These are phyloP conservation scores for Cinclus cinclus DNA, from an alignment of 2,113 vertebrate species.

Conservation along the genomic window DNA sequence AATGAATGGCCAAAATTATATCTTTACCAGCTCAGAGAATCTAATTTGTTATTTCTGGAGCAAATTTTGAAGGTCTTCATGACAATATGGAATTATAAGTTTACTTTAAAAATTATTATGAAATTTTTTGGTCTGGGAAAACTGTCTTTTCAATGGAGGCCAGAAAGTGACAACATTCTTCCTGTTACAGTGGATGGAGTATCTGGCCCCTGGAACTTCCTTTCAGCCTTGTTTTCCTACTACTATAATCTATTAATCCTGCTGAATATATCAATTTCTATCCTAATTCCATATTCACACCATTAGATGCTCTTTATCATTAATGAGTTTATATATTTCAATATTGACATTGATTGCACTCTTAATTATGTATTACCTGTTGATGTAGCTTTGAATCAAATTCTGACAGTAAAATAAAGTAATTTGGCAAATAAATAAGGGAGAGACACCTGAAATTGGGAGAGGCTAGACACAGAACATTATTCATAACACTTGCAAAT, in stretches of 20 bases:
- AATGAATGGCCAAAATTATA: not conserved
- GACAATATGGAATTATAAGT: not conserved
- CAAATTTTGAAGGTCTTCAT: not conserved
- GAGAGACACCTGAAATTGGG: not conserved
- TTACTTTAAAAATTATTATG: not conserved
- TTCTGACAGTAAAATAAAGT: not conserved
- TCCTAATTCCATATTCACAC: not conserved
- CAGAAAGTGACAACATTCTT: not conserved
- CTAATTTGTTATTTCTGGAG: not conserved
- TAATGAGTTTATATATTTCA: not conserved
- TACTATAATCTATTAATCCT: not conserved
- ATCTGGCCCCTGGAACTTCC: not conserved
- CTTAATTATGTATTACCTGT: not conserved
- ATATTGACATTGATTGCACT: not conserved
- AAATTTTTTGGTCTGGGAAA: not conserved
- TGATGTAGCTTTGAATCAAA: not conserved
- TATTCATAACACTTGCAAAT: not conserved
- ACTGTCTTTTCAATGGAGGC: not conserved
- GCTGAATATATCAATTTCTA: not conserved
- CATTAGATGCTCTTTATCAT: not conserved
- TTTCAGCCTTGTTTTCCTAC: not conserved
- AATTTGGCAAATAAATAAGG: not conserved
- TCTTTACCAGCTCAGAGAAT: not conserved
- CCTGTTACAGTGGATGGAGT: not conserved
- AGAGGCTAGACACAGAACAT: not conserved